These are phyloP conservation scores for Scopus umbretta DNA, from an alignment of 2,113 vertebrate genomes.

Conservation along the genomic window DNA sequence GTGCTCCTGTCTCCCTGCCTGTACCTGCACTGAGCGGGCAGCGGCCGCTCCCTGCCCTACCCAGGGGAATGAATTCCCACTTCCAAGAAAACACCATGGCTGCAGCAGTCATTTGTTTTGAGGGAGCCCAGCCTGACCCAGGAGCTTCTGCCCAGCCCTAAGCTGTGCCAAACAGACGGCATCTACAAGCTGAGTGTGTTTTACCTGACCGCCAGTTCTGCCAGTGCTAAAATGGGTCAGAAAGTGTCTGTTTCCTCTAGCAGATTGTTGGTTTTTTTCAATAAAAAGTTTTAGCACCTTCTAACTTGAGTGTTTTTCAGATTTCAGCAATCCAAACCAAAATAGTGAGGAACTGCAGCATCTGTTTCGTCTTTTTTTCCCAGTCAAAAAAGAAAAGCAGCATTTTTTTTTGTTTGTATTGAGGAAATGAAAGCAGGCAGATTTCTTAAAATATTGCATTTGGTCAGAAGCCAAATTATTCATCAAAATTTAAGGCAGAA, in stretches of 20 bases:
- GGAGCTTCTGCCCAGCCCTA: neutral
- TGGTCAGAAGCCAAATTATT: neutral
- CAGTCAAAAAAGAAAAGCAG: neutral
- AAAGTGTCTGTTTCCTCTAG: neutral
- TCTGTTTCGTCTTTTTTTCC: neutral
- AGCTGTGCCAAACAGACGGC: neutral
- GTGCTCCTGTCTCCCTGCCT: neutral
- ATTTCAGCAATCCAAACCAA: neutral
- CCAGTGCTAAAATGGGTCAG: neutral
- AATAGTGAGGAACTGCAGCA: neutral
- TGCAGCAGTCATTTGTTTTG: neutral
- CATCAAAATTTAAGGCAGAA: neutral
- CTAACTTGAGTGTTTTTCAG: neutral
- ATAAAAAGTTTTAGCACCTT: neutral
- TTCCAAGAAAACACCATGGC: neutral
- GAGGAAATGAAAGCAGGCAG: neutral
- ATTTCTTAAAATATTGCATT: neutral
- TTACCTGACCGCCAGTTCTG: accelerated
- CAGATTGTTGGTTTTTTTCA: neutral
- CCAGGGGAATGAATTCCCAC: neutral
- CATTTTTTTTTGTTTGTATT: neutral
- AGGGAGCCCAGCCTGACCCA: neutral
- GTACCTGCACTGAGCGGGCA: neutral
- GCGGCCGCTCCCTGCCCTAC: neutral
- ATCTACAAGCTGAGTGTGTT: neutral